These are phyloP conservation scores for Liparis tanakae DNA, from an alignment of 2,797 vertebrate species.

Conservation along the genomic window DNA sequence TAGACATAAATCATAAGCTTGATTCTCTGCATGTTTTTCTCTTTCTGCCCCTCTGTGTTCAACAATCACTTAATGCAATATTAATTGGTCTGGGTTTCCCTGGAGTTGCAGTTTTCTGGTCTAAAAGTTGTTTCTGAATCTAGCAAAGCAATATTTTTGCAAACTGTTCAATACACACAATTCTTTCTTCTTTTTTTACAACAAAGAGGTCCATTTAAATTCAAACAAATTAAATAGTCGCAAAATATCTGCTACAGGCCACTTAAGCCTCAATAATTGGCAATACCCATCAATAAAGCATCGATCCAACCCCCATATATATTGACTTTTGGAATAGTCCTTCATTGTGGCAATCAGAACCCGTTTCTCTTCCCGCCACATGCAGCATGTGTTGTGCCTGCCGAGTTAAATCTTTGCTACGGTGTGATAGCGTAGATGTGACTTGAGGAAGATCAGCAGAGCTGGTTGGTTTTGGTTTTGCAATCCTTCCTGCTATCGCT, in stretches of 20 bases:
- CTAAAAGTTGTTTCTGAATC: slow-evolving; percentile 19
- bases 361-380: slow-evolving; percentile 23
- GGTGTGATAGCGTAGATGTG: slow-evolving; percentile 33
- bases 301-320: slow-evolving; percentile 35
- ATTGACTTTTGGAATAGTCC: slow-evolving; percentile 27
- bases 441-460: slow-evolving; percentile 29
- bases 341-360: slow-evolving; percentile 19
- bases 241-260: background rate
- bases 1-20: background rate
- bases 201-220: slow-evolving; percentile 9
- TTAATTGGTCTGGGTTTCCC: background rate
- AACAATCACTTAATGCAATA: background rate
- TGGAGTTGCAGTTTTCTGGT: background rate
- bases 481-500: slow-evolving; percentile 37
- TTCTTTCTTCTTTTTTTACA: background rate
- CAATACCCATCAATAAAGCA: slow-evolving; percentile 41
- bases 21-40: background rate
- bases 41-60: background rate
- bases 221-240: background rate
- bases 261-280: slow-evolving; percentile 12
- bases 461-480: slow-evolving; percentile 51
- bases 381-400: slow-evolving; percentile 34
- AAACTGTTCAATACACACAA: slow-evolving; percentile 16
- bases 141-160: background rate
- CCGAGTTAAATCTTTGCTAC: slow-evolving; percentile 35